A percentile compares a stretch with the other conserved stretches of the same genome.
phyloP scores from a whole-genome alignment of 2,113 vertebrate species.

The Rhea pennata region DNA sequence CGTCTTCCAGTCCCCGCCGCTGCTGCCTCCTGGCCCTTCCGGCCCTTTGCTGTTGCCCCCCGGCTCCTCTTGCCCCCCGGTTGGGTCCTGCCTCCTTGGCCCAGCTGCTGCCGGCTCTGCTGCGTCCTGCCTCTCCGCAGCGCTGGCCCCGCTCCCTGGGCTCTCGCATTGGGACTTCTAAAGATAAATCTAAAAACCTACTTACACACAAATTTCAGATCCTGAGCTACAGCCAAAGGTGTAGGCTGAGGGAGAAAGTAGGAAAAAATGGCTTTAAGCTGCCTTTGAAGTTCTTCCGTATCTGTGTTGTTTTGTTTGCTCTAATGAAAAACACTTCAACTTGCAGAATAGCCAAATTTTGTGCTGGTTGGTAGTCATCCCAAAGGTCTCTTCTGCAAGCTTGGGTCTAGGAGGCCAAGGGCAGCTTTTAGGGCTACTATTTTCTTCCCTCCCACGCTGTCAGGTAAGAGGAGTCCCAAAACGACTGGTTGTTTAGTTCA shows the following conservation, averaged over 20 bases:
- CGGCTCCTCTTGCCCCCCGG: not conserved
- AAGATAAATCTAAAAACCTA: not conserved
- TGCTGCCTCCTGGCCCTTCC: rapidly evolving
- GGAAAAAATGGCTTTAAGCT: not conserved
- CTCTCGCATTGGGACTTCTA: not conserved
- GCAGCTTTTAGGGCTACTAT: not conserved
- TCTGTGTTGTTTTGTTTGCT: not conserved
- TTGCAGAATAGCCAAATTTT: not conserved
- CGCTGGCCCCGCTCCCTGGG: not conserved
- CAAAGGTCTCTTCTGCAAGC: not conserved
- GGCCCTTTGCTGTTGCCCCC: not conserved
- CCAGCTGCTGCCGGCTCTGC: not conserved
- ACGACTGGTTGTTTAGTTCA: not conserved
- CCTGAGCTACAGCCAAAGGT: not conserved
- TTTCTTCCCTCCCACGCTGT: not conserved
- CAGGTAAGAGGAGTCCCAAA: not conserved
- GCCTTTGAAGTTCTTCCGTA: not conserved
- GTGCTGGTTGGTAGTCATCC: not conserved
- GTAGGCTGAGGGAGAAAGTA: not conserved
- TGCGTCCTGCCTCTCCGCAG: not conserved
- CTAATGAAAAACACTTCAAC: not conserved
- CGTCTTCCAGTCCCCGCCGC: not conserved
- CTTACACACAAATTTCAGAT: not conserved
- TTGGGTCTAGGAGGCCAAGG: not conserved
- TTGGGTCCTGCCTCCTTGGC: not conserved